Percentiles rank a stretch among this genome's conserved stretches.
phyloP scores from a whole-genome alignment of 2,888 invertebrate species.

The Drosophila buzzatii region DNA sequence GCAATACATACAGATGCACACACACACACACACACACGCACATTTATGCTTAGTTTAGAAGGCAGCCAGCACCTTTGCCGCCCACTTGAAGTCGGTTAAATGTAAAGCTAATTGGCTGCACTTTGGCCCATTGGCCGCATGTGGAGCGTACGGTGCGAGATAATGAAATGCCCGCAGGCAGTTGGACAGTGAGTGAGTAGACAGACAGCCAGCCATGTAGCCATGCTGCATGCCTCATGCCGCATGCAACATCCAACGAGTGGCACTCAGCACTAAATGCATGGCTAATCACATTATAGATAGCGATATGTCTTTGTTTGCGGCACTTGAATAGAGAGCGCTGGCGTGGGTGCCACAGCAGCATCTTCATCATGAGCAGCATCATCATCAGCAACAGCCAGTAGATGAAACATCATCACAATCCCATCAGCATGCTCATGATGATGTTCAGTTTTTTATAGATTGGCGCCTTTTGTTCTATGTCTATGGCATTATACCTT shows the following conservation, averaged over 20 bases:
- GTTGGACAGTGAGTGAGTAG: constrained; percentile 4
- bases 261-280: constrained; percentile 62
- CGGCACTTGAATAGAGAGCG: constrained; percentile 63
- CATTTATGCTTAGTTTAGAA: background rate
- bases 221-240: constrained; percentile 20
- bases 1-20: background rate
- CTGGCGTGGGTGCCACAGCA: constrained; percentile 52
- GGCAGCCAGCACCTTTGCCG: constrained; percentile 40
- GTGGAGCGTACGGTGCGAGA: constrained; percentile 32
- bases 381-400: background rate
- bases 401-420: constrained; percentile 14
- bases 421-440: constrained; percentile 8
- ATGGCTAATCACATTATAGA: constrained; percentile 65
- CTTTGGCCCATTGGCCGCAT: constrained; percentile 52
- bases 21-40: background rate
- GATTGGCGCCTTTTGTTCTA: constrained; percentile 62
- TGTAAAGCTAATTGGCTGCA: constrained; percentile 58
- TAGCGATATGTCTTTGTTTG: constrained; percentile 56
- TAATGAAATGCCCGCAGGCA: constrained; percentile 67
- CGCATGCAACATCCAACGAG: constrained; percentile 44
- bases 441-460: constrained; percentile 36
- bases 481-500: constrained; percentile 47
- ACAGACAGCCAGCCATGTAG: background rate
- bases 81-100: constrained; percentile 52
- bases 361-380: constrained; percentile 9